These are phyloP conservation scores for Tetanocera ferruginea DNA, from an alignment of 2,888 invertebrate species.

Conservation along the genomic window DNA sequence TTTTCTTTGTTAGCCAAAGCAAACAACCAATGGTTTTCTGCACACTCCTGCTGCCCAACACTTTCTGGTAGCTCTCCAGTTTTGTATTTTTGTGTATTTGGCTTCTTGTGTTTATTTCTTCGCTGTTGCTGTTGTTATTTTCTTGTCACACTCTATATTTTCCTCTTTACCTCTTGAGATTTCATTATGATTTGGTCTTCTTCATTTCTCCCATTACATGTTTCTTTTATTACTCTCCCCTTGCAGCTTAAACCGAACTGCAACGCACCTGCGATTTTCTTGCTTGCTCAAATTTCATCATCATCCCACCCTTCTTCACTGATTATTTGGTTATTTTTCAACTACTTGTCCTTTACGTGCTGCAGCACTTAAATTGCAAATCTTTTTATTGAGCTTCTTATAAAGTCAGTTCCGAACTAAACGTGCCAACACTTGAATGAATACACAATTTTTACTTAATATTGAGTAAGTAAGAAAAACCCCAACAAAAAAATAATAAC, in stretches of 20 bases:
- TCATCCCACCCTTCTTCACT: neutral
- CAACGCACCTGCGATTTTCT: neutral
- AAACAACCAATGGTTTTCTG: neutral
- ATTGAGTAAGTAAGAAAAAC: too few relatives aligned
- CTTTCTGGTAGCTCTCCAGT: neutral
- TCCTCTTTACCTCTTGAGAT: neutral
- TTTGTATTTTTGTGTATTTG: neutral
- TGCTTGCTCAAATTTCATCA: neutral
- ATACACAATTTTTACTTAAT: slow-evolving; percentile 25
- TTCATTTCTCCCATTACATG: neutral
- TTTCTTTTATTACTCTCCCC: neutral
- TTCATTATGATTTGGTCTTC: slow-evolving; percentile 6
- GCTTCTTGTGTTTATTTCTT: neutral
- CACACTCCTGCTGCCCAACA: neutral
- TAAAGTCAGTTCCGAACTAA: slow-evolving; percentile 22
- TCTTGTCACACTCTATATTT: neutral
- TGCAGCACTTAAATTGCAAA: slow-evolving; percentile 24
- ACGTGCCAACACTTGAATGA: slow-evolving; percentile 34
- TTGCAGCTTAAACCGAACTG: neutral
- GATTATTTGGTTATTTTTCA: neutral
- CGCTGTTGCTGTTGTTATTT: neutral
- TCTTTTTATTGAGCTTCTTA: slow-evolving; percentile 36
- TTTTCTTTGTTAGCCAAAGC: neutral
- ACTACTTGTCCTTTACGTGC: slow-evolving; percentile 8
- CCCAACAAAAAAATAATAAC: too few relatives aligned